phyloP scores from a whole-genome alignment of 2,888 invertebrate genomes.

The Alcis repandata region DNA sequence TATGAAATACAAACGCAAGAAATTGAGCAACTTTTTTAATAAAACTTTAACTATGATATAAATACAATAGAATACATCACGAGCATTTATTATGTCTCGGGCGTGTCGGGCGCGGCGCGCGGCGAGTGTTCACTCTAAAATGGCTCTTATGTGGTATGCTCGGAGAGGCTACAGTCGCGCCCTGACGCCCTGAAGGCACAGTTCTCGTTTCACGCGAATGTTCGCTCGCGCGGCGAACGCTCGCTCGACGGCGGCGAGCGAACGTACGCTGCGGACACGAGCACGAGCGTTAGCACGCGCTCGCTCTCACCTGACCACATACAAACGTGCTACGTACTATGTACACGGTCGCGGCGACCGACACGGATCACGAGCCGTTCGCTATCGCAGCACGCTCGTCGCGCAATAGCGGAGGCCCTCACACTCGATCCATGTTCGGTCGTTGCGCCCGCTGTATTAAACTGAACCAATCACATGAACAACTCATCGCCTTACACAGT shows the following conservation, averaged over 20 bases:
- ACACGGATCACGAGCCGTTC: background rate
- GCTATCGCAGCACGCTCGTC: background rate
- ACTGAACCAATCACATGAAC: no score
- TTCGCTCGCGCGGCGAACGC: conserved; percentile 23
- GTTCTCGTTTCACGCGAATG: conserved; percentile 59
- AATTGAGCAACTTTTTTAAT: conserved; percentile 85
- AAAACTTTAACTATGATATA: conserved; percentile 82
- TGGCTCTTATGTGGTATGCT: background rate
- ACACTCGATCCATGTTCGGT: conserved; percentile 1
- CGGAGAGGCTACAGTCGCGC: conserved; percentile 19
- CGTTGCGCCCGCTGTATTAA: background rate
- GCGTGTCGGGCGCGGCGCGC: conserved; percentile 57
- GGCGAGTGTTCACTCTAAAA: conserved; percentile 8
- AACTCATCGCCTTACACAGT: background rate
- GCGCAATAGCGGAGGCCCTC: background rate
- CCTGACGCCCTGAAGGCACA: conserved; percentile 73
- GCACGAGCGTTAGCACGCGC: conserved; percentile 51
- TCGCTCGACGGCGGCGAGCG: conserved; percentile 19
- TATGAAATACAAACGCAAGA: conserved; percentile 27
- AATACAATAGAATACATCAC: conserved; percentile 83
- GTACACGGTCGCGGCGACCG: conserved; percentile 31
- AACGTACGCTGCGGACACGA: conserved; percentile 21
- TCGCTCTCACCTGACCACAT: conserved; percentile 39
- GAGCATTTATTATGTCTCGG: conserved; percentile 79
- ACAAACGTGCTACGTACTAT: conserved; percentile 46